These are phyloP conservation scores for Gouania willdenowi DNA, from an alignment of 2,797 vertebrate species.

Conservation along the genomic window DNA sequence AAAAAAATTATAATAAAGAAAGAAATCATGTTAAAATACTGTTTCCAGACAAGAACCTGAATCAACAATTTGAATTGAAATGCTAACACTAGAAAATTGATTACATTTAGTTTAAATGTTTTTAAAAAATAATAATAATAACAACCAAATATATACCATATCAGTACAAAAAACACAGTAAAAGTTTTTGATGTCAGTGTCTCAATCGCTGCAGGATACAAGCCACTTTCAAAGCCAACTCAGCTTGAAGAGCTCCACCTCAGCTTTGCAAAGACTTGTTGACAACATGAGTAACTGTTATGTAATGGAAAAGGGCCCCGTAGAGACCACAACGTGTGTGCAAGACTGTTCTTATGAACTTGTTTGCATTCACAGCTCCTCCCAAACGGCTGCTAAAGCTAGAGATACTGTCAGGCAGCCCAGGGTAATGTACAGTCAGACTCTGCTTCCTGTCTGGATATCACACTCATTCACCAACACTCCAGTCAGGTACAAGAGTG, in stretches of 20 bases:
- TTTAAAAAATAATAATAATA: too few species aligned
- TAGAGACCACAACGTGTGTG: slow-evolving; percentile 53
- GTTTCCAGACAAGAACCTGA: too few species aligned
- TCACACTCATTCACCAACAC: neutral
- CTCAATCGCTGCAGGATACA: too few species aligned
- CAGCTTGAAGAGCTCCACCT: slow-evolving; percentile 26
- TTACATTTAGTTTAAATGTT: too few species aligned
- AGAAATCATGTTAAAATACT: too few species aligned
- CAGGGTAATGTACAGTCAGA: slow-evolving; percentile 27
- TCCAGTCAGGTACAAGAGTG: too few species aligned
- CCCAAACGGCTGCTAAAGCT: slow-evolving; percentile 54
- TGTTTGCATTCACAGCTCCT: slow-evolving; percentile 62
- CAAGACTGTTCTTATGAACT: slow-evolving; percentile 58
- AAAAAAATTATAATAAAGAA: too few species aligned
- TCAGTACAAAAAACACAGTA: neutral
- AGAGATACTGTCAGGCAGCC: slow-evolving; percentile 51
- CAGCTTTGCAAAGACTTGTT: slow-evolving; percentile 32
- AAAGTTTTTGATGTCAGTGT: too few species aligned
- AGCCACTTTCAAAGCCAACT: slow-evolving; percentile 22
- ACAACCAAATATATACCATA: slow-evolving; percentile 18
- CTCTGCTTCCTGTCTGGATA: slow-evolving; percentile 3
- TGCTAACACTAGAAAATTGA: too few species aligned
- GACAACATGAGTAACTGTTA: slow-evolving; percentile 47
- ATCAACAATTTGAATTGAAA: too few species aligned
- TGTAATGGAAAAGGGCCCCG: slow-evolving; percentile 44